Evolutionary conservation across 1,140 invertebrate genomes (phyloP).

Genomic region (Ips nitidus): DNA sequence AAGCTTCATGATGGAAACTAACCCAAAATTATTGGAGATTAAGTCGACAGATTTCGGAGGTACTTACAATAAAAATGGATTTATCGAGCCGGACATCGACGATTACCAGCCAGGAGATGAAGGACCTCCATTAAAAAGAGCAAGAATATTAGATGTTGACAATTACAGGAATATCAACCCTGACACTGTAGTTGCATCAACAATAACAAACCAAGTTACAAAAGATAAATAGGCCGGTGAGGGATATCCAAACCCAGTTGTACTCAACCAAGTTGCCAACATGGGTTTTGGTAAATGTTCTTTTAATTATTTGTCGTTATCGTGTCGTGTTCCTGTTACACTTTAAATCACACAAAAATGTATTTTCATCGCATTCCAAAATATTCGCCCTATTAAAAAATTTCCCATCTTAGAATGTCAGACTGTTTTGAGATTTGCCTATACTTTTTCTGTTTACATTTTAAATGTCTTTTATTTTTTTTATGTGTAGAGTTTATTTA

Average conservation of each 20-base stretch:
- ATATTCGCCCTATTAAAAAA: neutral
- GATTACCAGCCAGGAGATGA: constrained; percentile 39
- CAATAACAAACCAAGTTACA: constrained; percentile 21
- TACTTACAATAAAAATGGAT: constrained; percentile 40
- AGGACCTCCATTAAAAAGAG: constrained; percentile 40
- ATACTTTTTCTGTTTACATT: neutral
- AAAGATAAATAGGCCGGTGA: constrained; percentile 20
- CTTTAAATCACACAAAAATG: constrained; percentile 19
- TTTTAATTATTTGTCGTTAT: constrained; percentile 20
- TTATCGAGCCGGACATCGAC: constrained; percentile 49
- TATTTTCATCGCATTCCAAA: constrained; percentile 34
- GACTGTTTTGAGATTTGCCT: neutral
- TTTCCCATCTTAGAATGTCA: neutral
- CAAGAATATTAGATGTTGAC: constrained; percentile 17
- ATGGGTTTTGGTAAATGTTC: neutral
- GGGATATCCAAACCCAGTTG: no score
- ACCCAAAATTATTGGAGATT: constrained; percentile 17
- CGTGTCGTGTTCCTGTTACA: constrained; percentile 30
- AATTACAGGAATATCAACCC: constrained; percentile 8
- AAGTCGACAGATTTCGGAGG: constrained; percentile 31
- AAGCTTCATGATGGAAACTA: constrained; percentile 42
- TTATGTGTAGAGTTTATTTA: neutral
- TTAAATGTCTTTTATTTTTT: neutral
- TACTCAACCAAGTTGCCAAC: neutral
- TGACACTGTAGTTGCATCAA: constrained; percentile 21